Conservation (phyloP, 2,888 invertebrate species). For the Standfussiana lucernea region DNA sequence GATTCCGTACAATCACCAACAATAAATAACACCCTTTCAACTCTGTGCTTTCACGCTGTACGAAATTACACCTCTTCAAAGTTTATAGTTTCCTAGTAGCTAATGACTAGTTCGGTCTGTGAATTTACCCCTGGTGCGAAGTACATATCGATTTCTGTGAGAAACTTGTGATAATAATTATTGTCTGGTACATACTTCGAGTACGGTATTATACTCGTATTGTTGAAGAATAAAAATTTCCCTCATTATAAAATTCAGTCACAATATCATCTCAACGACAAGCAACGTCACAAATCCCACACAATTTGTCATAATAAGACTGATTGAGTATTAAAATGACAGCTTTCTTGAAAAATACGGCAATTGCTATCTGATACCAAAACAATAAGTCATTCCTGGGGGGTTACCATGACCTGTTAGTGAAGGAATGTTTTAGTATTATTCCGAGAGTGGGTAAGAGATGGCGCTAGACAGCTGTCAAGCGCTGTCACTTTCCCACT, state of each 20-base stretch:
- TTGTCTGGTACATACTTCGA: neutral
- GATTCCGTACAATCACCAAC: conserved; percentile 28
- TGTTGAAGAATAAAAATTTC: neutral
- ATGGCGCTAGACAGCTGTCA: too few relatives aligned
- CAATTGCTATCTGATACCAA: neutral
- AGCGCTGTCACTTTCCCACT: too few relatives aligned
- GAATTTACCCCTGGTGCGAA: conserved; percentile 28
- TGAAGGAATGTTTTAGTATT: too few relatives aligned
- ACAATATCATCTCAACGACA: neutral
- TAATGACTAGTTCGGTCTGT: conserved; percentile 19
- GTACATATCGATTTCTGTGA: conserved; percentile 34
- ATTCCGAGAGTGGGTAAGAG: too few relatives aligned
- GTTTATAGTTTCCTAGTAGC: conserved; percentile 63
- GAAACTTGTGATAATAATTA: conserved; percentile 13
- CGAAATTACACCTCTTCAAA: conserved; percentile 45
- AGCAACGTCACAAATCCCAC: neutral
- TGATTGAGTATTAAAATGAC: neutral
- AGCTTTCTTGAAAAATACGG: neutral
- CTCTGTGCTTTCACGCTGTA: conserved; percentile 23
- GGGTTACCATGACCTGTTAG: too few relatives aligned
- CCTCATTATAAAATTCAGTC: neutral
- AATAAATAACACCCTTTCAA: conserved; percentile 52
- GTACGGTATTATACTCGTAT: neutral
- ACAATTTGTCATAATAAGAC: neutral
- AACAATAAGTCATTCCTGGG: neutral